Percentiles rank a stretch among this genome's conserved stretches.
These are phyloP conservation scores for Yoshiicerus persimilis DNA, from an alignment of 1,140 invertebrate genomes.

Conservation along the genomic window DNA sequence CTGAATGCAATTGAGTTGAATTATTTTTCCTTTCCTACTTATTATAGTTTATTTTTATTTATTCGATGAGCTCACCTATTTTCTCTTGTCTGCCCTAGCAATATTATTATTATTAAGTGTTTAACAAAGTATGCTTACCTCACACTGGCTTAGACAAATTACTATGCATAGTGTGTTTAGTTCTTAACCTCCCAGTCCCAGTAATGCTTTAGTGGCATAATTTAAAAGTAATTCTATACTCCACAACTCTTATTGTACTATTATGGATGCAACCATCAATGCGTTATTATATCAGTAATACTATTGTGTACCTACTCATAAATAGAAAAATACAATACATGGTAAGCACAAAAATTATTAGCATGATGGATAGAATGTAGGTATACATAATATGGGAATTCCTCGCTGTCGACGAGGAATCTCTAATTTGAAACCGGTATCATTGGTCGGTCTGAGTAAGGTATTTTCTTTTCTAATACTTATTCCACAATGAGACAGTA, in stretches of 20 bases:
- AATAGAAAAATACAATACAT: not conserved
- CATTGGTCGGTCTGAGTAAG: not conserved
- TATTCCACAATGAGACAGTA: not conserved
- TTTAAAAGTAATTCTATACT: too few relatives aligned
- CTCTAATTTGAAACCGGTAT: conserved; percentile 10
- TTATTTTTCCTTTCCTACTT: not conserved
- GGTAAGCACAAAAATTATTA: not conserved
- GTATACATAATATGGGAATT: not conserved
- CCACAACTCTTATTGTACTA: not conserved
- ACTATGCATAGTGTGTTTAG: not conserved
- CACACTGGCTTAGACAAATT: not conserved
- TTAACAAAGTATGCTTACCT: not conserved
- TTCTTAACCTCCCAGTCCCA: not conserved
- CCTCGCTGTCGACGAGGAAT: conserved; percentile 1
- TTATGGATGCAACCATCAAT: not conserved
- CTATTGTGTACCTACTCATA: not conserved
- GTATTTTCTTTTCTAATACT: not conserved
- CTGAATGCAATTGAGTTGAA: not conserved
- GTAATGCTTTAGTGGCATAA: too few relatives aligned
- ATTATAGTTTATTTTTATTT: not conserved
- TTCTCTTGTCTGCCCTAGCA: not conserved
- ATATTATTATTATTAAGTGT: not conserved
- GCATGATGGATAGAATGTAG: not conserved
- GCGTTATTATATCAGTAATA: not conserved
- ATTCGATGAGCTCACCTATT: not conserved